These are phyloP conservation scores for Distichodus sexfasciatus DNA, from an alignment of 2,797 vertebrate species.

Conservation along the genomic window DNA sequence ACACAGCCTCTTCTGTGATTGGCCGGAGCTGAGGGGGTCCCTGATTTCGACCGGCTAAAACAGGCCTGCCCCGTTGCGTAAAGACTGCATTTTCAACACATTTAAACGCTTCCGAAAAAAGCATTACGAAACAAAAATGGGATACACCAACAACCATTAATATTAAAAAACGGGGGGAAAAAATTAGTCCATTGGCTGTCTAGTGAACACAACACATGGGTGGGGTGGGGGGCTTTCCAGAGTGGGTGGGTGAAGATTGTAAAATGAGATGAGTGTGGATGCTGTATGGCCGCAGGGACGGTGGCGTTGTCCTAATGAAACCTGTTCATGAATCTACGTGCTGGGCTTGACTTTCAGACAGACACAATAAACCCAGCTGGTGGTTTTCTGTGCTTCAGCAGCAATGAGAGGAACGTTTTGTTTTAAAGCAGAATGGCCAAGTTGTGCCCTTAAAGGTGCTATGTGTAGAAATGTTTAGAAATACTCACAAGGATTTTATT, in stretches of 20 bases:
- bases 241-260: constrained; percentile 19
- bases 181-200: constrained; percentile 25
- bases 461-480: no score
- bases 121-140: constrained; percentile 44
- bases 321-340: constrained; percentile 26
- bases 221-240: constrained; percentile 8
- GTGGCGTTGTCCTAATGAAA: constrained; percentile 33
- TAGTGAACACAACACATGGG: constrained; percentile 8
- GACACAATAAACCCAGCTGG: constrained; percentile 31
- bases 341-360: constrained; percentile 24
- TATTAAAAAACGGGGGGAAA: constrained; percentile 46
- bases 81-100: constrained; percentile 55
- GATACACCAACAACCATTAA: constrained; percentile 51
- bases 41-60: constrained; percentile 74
- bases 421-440: constrained; percentile 1
- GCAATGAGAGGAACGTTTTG: constrained; percentile 36
- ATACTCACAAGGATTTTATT: no score
- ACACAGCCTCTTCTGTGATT: constrained; percentile 62
- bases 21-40: constrained; percentile 63
- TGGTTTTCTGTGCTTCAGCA: constrained; percentile 37
- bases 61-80: constrained; percentile 56
- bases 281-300: constrained; percentile 32
- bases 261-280: constrained; percentile 26
- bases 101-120: constrained; percentile 55
- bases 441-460: neutral